phyloP scores from a whole-genome alignment of 2,888 invertebrate genomes.

The Sesia apiformis region DNA sequence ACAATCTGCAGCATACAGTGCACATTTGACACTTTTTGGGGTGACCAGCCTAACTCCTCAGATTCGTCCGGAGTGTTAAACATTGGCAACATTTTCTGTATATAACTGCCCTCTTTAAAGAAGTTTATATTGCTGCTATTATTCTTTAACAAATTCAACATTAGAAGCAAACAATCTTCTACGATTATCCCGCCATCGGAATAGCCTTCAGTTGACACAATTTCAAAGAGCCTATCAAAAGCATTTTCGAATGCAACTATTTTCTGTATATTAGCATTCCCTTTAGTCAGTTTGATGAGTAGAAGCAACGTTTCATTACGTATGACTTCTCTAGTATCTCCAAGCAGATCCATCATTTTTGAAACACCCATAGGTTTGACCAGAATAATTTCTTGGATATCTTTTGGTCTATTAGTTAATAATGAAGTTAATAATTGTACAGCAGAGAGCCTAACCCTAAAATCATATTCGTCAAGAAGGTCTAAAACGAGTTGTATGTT shows the following conservation, averaged over 20 bases:
- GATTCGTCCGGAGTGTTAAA: slow-evolving; percentile 83
- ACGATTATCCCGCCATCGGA: slow-evolving; percentile 98
- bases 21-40: slow-evolving; percentile 95
- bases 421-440: slow-evolving; percentile 92
- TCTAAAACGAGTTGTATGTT: slow-evolving; percentile 88
- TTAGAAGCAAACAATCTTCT: slow-evolving; percentile 95
- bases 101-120: slow-evolving; percentile 98
- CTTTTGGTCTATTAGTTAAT: slow-evolving; percentile 88
- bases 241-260: slow-evolving; percentile 99
- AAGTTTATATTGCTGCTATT: slow-evolving; percentile 99
- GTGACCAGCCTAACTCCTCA: slow-evolving; percentile 88
- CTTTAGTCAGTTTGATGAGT: slow-evolving; percentile 91
- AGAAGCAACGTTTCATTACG: slow-evolving; percentile 95
- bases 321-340: slow-evolving; percentile 95
- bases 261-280: slow-evolving; percentile 98
- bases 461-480: slow-evolving; percentile 95
- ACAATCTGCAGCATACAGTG: slow-evolving; percentile 94
- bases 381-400: slow-evolving; percentile 89
- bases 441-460: slow-evolving; percentile 92
- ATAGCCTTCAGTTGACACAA: slow-evolving; percentile 92
- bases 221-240: slow-evolving; percentile 95
- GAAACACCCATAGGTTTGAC: slow-evolving; percentile 98
- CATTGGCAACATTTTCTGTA: slow-evolving; percentile 92
- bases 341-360: slow-evolving; percentile 95
- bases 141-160: slow-evolving; percentile 94